phyloP scores from a whole-genome alignment of 1,140 invertebrate genomes.

The Pogonus chalceus region DNA sequence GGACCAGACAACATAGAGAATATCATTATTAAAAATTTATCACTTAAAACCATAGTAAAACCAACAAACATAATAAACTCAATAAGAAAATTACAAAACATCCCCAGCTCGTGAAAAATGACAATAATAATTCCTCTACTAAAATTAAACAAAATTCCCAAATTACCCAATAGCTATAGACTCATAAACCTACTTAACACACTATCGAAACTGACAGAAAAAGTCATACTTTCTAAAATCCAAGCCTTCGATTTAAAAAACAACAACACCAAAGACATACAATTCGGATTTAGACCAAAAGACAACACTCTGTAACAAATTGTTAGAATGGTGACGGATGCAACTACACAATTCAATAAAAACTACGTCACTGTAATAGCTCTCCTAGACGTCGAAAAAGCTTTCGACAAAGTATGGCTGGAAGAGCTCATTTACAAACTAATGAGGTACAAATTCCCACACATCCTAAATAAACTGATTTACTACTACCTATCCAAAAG shows the following conservation, averaged over 20 bases:
- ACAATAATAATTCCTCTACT: constrained; percentile 23
- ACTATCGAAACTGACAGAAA: constrained; percentile 27
- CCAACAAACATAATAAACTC: constrained; percentile 27
- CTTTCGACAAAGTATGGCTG: no score
- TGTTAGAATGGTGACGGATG: constrained; percentile 26
- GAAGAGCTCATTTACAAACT: no score
- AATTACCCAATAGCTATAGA: constrained; percentile 23
- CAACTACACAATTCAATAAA: constrained; percentile 27
- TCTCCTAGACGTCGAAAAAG: no score
- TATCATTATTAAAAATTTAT: constrained; percentile 21
- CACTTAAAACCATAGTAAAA: constrained; percentile 18
- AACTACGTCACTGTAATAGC: constrained; percentile 23
- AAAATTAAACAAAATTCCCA: constrained; percentile 26
- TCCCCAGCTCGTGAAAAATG: constrained; percentile 27
- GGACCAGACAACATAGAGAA: constrained; percentile 24
- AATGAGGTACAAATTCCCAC: constrained; percentile 12
- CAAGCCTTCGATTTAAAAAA: constrained; percentile 13
- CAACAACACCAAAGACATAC: constrained; percentile 22
- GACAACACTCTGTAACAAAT: constrained; percentile 32
- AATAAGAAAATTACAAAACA: constrained; percentile 21
- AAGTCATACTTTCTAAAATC: constrained; percentile 20
- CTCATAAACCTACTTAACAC: constrained; percentile 30
- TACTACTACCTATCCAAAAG: background rate
- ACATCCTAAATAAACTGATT: constrained; percentile 12
- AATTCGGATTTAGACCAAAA: constrained; percentile 33